These are phyloP conservation scores for Cheilosia variabilis DNA, from an alignment of 2,888 invertebrate species.

Conservation along the genomic window DNA sequence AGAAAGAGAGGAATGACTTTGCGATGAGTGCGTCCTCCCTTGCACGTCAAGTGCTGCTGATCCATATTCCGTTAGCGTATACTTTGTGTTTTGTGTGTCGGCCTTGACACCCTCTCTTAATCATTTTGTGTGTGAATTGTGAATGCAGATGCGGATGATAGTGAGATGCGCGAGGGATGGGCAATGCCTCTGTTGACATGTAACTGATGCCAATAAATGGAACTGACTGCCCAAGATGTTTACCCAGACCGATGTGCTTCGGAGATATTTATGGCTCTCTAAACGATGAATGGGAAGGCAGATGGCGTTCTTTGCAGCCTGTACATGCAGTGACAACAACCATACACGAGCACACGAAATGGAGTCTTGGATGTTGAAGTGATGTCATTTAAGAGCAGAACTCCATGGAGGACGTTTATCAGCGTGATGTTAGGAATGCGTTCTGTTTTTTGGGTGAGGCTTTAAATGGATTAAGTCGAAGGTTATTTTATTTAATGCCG, in stretches of 20 bases:
- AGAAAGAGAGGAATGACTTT: too few relatives aligned
- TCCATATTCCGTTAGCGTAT: slow-evolving; percentile 51
- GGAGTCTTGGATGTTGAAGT: neutral
- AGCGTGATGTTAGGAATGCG: neutral
- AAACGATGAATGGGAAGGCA: neutral
- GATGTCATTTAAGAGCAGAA: slow-evolving; percentile 10
- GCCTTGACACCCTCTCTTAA: slow-evolving; percentile 65
- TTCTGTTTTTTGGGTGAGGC: slow-evolving; percentile 3
- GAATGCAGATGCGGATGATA: slow-evolving; percentile 43
- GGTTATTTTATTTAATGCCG: neutral
- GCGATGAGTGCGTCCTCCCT: slow-evolving; percentile 6
- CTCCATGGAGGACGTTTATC: neutral
- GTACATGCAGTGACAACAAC: slow-evolving; percentile 3
- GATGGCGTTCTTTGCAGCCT: neutral
- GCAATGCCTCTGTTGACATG: slow-evolving; percentile 2
- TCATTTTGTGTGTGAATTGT: slow-evolving; percentile 26
- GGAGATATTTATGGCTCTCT: slow-evolving; percentile 22
- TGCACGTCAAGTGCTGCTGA: slow-evolving; percentile 10
- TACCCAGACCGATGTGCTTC: slow-evolving; percentile 29
- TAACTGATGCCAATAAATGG: slow-evolving; percentile 17
- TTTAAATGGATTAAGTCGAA: neutral
- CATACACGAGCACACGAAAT: neutral
- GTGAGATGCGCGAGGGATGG: slow-evolving; percentile 1
- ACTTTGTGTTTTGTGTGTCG: slow-evolving; percentile 19
- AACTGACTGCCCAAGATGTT: slow-evolving; percentile 20